These are phyloP conservation scores for Colostygia pectinataria DNA, from an alignment of 2,888 invertebrate species.

Conservation along the genomic window DNA sequence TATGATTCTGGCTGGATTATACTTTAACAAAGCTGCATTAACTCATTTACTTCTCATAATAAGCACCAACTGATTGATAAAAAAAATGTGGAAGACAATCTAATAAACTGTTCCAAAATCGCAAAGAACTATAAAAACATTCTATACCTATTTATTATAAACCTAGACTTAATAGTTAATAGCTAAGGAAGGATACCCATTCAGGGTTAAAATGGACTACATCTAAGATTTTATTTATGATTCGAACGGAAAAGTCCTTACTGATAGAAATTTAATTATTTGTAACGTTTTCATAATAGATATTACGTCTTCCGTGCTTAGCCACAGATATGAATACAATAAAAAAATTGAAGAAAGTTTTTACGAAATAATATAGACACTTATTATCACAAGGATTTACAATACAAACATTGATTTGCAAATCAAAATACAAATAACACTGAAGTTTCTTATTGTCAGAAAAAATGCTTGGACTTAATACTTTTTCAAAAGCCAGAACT, in stretches of 20 bases:
- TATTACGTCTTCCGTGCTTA: no score
- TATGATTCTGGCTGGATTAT: no score
- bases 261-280: no score
- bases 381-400: no score
- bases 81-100: constrained; percentile 23
- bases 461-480: constrained; percentile 56
- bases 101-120: constrained; percentile 16
- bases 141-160: constrained; percentile 15
- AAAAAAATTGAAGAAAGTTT: no score
- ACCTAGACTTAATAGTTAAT: constrained; percentile 10
- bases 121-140: constrained; percentile 30
- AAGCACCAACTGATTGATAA: constrained; percentile 19
- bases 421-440: constrained; percentile 6
- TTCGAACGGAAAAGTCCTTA: neutral
- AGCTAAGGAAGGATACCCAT: constrained; percentile 22
- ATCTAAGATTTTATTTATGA: neutral
- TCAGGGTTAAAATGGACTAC: constrained; percentile 4
- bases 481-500: constrained; percentile 10
- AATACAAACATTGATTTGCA: neutral
- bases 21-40: constrained; percentile 1
- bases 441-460: constrained; percentile 65
- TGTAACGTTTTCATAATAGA: no score
- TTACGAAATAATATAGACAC: no score
- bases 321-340: no score
- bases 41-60: neutral